Conservation (phyloP, 1,140 invertebrate species). For the Scaptodrosophila lebanonensis region DNA sequence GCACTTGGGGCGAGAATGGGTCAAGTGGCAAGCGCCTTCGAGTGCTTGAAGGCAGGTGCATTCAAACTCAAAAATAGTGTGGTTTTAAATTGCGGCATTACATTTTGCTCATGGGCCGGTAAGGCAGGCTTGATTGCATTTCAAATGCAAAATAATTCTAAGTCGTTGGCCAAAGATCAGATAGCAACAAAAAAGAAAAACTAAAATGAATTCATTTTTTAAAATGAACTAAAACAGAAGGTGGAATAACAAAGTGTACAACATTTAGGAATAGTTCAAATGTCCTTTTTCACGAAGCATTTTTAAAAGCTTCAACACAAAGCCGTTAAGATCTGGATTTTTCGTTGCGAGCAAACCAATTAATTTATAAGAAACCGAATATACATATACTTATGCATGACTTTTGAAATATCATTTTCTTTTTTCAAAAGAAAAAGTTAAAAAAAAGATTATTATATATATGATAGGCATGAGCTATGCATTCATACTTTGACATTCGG, state of each 20-base stretch:
- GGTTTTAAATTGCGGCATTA: too few species aligned
- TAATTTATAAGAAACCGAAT: constrained; percentile 50
- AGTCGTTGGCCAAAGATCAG: too few species aligned
- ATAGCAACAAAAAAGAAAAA: too few species aligned
- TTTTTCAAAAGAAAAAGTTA: constrained; percentile 48
- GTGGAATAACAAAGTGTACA: constrained; percentile 27
- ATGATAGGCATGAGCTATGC: constrained; percentile 47
- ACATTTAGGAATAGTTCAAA: constrained; percentile 49
- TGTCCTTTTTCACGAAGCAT: constrained; percentile 27
- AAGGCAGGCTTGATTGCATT: too few species aligned
- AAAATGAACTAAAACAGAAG: constrained; percentile 1
- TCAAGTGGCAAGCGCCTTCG: too few species aligned
- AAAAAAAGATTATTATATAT: constrained; percentile 47
- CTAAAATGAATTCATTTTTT: too few species aligned
- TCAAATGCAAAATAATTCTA: too few species aligned
- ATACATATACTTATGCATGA: constrained; percentile 68
- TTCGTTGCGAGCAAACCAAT: constrained; percentile 27
- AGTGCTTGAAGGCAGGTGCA: too few species aligned
- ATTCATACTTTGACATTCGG: constrained; percentile 78
- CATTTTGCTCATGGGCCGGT: too few species aligned
- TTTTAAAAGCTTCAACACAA: constrained; percentile 16
- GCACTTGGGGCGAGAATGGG: too few species aligned
- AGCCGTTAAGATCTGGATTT: constrained; percentile 34
- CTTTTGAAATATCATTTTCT: constrained; percentile 29
- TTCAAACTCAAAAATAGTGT: too few species aligned